phyloP scores from a whole-genome alignment of 1,140 invertebrate genomes.

The Atta texana region DNA sequence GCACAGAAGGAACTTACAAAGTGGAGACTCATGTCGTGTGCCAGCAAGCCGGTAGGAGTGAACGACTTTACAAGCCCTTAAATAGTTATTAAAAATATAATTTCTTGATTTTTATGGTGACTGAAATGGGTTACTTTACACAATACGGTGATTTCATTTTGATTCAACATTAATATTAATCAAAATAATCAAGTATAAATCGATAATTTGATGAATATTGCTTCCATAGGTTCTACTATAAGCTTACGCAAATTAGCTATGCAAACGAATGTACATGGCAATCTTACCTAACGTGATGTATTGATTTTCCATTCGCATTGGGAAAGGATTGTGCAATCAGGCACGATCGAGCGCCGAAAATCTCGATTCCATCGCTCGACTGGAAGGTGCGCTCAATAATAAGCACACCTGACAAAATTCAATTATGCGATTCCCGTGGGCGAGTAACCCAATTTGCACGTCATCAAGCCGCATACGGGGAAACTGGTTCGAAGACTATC shows the following conservation, averaged over 20 bases:
- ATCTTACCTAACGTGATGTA: background rate
- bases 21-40: conserved; percentile 41
- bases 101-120: background rate
- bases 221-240: background rate
- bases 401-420: conserved; percentile 71
- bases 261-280: background rate
- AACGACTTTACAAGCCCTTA: background rate
- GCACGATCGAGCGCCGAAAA: background rate
- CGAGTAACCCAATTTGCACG: conserved; percentile 73
- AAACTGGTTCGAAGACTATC: conserved; percentile 70
- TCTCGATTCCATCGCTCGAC: conserved; percentile 1
- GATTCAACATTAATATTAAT: background rate
- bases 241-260: background rate
- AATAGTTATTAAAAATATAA: conserved; percentile 32
- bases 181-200: background rate
- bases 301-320: background rate
- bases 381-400: conserved; percentile 59
- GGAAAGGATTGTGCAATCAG: background rate
- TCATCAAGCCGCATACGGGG: conserved; percentile 71
- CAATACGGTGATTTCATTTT: background rate
- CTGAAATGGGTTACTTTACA: background rate
- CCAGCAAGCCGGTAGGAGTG: background rate
- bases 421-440: conserved; percentile 73
- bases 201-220: background rate
- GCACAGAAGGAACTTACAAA: conserved; percentile 35